A percentile compares a stretch with the other conserved stretches of the same genome.
phyloP scores from a whole-genome alignment of 2,888 invertebrate species.

The Willowsia nigromaculata region DNA sequence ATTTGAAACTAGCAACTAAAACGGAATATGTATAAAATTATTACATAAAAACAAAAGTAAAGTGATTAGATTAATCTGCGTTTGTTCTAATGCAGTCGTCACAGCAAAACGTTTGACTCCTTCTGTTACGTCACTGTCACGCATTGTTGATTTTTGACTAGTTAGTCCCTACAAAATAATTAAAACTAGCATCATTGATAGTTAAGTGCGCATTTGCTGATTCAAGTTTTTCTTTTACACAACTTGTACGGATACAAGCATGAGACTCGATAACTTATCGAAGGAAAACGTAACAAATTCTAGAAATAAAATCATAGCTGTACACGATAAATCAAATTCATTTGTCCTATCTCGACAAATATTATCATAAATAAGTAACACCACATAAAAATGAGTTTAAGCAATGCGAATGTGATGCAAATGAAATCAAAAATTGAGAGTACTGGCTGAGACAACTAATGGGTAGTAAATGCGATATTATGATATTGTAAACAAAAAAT shows the following conservation, averaged over 20 bases:
- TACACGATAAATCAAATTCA: neutral
- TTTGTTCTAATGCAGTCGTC: neutral
- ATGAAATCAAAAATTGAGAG: neutral
- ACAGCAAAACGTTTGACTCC: neutral
- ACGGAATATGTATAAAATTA: slow-evolving; percentile 6
- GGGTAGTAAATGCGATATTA: neutral
- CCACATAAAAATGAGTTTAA: no score
- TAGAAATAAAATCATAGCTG: neutral
- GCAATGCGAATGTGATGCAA: neutral
- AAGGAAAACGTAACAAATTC: neutral
- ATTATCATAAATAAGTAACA: no score
- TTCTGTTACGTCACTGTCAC: neutral
- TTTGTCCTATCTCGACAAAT: no score
- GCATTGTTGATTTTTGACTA: slow-evolving; percentile 50
- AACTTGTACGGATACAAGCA: neutral
- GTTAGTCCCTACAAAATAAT: slow-evolving; percentile 47
- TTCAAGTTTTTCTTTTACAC: neutral
- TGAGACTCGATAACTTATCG: neutral
- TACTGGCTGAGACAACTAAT: neutral
- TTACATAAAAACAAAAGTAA: neutral
- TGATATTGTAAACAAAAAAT: neutral
- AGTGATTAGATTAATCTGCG: neutral
- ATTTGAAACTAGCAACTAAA: neutral
- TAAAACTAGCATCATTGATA: slow-evolving; percentile 68
- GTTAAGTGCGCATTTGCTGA: slow-evolving; percentile 35